These are phyloP conservation scores for Brachystomella parvula DNA, from an alignment of 1,140 invertebrate genomes.

Conservation along the genomic window DNA sequence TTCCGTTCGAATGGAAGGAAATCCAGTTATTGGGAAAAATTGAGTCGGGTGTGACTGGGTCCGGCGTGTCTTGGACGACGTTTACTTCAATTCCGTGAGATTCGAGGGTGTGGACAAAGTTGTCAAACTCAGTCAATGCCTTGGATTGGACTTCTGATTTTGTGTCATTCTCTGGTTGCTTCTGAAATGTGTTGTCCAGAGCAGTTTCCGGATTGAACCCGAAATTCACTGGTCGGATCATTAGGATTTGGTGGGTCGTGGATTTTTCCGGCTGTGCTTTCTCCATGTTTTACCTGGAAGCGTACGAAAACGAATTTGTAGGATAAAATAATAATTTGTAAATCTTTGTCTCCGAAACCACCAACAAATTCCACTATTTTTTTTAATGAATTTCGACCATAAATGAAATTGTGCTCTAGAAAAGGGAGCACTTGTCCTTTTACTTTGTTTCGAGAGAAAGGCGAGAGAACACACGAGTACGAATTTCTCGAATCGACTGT, in stretches of 20 bases:
- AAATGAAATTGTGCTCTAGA: too few relatives aligned
- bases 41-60: constrained; percentile 34
- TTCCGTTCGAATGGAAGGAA: constrained; percentile 25
- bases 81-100: constrained; percentile 21
- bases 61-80: constrained; percentile 29
- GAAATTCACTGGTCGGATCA: constrained; percentile 36
- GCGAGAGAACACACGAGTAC: too few relatives aligned
- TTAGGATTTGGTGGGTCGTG: constrained; percentile 19
- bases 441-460: too few relatives aligned
- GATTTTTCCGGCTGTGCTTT: too few relatives aligned
- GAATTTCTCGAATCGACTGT: too few relatives aligned
- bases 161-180: background rate
- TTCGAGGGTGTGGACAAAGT: constrained; percentile 22
- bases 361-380: too few relatives aligned
- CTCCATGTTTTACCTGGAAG: too few relatives aligned
- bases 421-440: too few relatives aligned
- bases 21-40: constrained; percentile 40
- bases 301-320: too few relatives aligned
- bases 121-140: constrained; percentile 32
- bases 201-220: constrained; percentile 36
- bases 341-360: too few relatives aligned
- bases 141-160: constrained; percentile 16
- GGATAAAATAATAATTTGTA: too few relatives aligned
- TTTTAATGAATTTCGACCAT: too few relatives aligned
- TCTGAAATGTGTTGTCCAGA: constrained; percentile 35